phyloP scores from a whole-genome alignment of 2,888 invertebrate genomes.

The Agrilus biguttatus region DNA sequence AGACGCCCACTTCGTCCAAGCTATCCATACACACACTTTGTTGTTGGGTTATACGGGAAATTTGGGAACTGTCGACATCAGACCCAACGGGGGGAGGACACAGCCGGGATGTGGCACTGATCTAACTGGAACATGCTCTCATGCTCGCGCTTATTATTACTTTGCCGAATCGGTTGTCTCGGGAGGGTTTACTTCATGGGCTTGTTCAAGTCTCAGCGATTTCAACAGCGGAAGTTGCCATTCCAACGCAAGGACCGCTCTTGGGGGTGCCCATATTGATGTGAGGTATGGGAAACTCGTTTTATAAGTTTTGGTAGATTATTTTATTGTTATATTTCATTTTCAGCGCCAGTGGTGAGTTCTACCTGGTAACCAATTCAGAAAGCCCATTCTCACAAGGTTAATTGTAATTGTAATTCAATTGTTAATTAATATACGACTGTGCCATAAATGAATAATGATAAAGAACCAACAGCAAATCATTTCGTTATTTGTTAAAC shows the following conservation, averaged over 20 bases:
- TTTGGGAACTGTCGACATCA: conserved; percentile 11
- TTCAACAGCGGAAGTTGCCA: conserved; percentile 7
- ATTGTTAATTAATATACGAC: too few species aligned
- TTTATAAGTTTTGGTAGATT: too few species aligned
- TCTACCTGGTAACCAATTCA: conserved; percentile 21
- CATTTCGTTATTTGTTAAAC: too few species aligned
- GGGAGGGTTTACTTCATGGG: conserved; percentile 16
- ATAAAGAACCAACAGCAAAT: too few species aligned
- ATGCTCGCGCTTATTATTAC: conserved; percentile 22
- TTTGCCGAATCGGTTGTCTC: conserved; percentile 23
- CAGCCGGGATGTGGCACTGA: conserved; percentile 10
- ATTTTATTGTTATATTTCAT: too few species aligned
- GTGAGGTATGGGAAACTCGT: too few species aligned
- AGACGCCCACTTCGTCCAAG: conserved; percentile 10
- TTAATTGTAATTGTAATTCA: too few species aligned
- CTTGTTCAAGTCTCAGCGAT: conserved; percentile 6
- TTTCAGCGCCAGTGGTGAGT: conserved; percentile 17
- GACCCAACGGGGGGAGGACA: conserved; percentile 10
- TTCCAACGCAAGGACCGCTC: neutral
- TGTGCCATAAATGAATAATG: too few species aligned
- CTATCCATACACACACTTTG: conserved; percentile 9
- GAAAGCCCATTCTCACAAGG: neutral
- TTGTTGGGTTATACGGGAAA: conserved; percentile 9
- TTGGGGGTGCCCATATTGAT: too few species aligned
- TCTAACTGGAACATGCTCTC: conserved; percentile 18